Base-by-base conservation (phyloP, 2,797 vertebrate genomes). In the Remorina albescens region DNA sequence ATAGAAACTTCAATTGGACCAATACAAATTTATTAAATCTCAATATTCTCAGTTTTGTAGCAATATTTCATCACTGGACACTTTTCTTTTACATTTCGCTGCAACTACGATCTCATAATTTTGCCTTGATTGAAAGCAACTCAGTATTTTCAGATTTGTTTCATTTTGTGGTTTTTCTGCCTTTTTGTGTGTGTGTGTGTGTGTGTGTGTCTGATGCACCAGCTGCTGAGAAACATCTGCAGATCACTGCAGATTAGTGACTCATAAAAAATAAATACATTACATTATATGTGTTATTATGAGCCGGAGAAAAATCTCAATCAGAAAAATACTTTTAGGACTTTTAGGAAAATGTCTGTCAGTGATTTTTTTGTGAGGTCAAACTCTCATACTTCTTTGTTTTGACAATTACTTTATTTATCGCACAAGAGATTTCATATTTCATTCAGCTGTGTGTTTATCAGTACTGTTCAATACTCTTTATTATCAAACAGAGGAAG, bases 141-240 rank as follows among this genome's bases (percentile, higher is more conserved):
- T 50, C 47, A 50, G 25, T 2, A 30, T 42, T 25, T 63, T 62
- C 2, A 7, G 9, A 4, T 18, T 0, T 30, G 36, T 47, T 47
- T 28, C 2, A 2, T 21, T 13, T 2, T 37, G 36, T 37, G 8
- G 3, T 12, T 37, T 12, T 37, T 12, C n/a, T n/a, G n/a, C n/a
- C n/a, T n/a, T n/a, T n/a, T n/a, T 39, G 37, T 39, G 37, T 39
- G 37, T 39, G 32, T 32, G 32, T 68, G 32, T 68, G 26, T 36
- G 18, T 46, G 5, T 42, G 6, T 42, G 16, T 19, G 1, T 42
- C 6, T 19, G 41, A 42, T 19, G 41, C 41, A 19, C 41, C 41
- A 42, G 41, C 19, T 42, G 41, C 41, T 42, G 28, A 21, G 3
- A 7, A 9, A 50, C 23, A 10, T 54, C 37, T 55, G 28, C 34